phyloP scores from a whole-genome alignment of 2,797 vertebrate species.

The Hephaestus fuliginosus region DNA sequence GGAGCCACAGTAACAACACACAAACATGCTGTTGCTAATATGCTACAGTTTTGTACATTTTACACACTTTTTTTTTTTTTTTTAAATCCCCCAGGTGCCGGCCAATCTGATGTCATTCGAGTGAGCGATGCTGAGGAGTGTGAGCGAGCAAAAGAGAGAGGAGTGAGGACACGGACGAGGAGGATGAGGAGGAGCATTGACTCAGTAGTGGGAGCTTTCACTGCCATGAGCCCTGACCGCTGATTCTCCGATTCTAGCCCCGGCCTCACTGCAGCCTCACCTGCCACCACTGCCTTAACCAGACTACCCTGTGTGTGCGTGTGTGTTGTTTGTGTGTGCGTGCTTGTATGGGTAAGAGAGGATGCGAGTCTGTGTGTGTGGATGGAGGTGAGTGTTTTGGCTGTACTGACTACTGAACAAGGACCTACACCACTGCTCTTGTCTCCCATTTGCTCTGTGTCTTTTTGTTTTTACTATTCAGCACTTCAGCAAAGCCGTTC shows the following conservation, averaged over 20 bases:
- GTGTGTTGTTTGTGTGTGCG: constrained; percentile 19
- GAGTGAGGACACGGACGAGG: constrained; percentile 38
- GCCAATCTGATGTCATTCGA: constrained; percentile 99
- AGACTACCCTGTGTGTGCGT: constrained; percentile 69
- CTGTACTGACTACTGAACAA: constrained; percentile 77
- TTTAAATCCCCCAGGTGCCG: constrained; percentile 87
- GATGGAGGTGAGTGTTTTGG: constrained; percentile 46
- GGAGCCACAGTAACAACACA: constrained; percentile 65
- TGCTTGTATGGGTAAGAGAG: not conserved
- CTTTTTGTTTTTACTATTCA: constrained; percentile 55
- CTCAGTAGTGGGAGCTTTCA: constrained; percentile 80
- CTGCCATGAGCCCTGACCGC: constrained; percentile 84
- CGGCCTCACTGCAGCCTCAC: constrained; percentile 78
- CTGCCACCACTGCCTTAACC: constrained; percentile 88
- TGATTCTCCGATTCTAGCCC: constrained; percentile 58
- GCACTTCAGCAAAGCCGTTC: constrained; percentile 59
- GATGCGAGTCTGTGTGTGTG: constrained; percentile 3
- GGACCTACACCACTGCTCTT: constrained; percentile 73
- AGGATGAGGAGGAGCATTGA: constrained; percentile 67
- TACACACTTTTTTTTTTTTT: not conserved
- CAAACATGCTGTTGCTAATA: not conserved
- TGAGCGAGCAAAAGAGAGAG: constrained; percentile 38
- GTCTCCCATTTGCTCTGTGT: constrained; percentile 54
- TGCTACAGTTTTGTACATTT: not conserved
- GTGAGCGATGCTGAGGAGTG: constrained; percentile 75